Evolutionary conservation across 2,888 invertebrate genomes (phyloP).

Genomic region (Orchesellides sinensis): DNA sequence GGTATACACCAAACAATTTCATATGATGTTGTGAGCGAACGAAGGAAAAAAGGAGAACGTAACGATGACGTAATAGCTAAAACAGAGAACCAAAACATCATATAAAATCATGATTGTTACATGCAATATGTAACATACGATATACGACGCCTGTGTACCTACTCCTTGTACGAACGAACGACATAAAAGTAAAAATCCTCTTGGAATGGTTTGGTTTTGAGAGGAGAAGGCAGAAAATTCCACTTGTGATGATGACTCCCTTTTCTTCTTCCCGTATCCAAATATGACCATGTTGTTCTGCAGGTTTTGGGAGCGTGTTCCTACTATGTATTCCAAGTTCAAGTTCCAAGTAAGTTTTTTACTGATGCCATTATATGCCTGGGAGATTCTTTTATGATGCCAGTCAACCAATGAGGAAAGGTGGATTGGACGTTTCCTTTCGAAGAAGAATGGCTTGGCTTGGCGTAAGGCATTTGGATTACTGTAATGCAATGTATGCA

Average conservation of each 20-base stretch:
- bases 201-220: background rate
- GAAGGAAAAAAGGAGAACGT: background rate
- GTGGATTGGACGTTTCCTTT: no score
- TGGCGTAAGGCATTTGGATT: background rate
- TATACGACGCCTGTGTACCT: no score
- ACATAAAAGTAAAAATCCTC: background rate
- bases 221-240: background rate
- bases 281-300: background rate
- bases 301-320: background rate
- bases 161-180: background rate
- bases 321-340: constrained; percentile 10
- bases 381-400: no score
- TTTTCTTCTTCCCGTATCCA: background rate
- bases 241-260: background rate
- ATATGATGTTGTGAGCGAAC: background rate
- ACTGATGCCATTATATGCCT: background rate
- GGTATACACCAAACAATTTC: background rate
- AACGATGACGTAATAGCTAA: constrained; percentile 44
- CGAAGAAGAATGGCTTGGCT: background rate
- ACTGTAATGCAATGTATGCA: background rate
- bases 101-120: no score
- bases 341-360: constrained; percentile 18
- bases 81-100: background rate
- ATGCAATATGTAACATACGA: no score
- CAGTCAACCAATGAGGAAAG: no score